These are phyloP conservation scores for Okamejei kenojei DNA, from an alignment of 2,797 vertebrate genomes.

Conservation along the genomic window DNA sequence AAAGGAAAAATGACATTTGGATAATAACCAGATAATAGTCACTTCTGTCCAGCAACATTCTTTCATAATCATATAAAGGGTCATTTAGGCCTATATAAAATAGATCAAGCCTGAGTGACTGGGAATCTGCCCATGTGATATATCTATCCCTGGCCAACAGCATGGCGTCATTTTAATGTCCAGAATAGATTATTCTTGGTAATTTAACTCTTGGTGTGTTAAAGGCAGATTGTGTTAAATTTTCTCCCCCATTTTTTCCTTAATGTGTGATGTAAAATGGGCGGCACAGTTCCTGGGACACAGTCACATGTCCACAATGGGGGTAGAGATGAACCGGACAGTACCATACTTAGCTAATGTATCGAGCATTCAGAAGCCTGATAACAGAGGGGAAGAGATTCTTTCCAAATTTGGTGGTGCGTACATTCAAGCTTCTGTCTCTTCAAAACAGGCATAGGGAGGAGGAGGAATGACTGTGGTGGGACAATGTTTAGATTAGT, in stretches of 20 bases:
- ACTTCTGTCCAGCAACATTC: neutral
- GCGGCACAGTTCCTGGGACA: too few relatives aligned
- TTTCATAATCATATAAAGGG: neutral
- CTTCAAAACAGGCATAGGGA: too few relatives aligned
- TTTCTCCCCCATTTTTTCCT: neutral
- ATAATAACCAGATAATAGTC: neutral
- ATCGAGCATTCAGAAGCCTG: too few relatives aligned
- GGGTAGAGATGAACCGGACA: too few relatives aligned
- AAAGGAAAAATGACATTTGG: neutral
- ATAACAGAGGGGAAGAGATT: too few relatives aligned
- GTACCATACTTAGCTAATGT: too few relatives aligned
- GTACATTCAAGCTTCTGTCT: too few relatives aligned
- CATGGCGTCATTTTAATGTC: slow-evolving; percentile 27
- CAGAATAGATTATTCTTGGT: neutral
- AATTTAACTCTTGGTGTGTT: slow-evolving; percentile 16
- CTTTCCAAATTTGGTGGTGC: too few relatives aligned
- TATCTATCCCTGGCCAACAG: neutral
- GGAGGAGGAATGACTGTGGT: too few relatives aligned
- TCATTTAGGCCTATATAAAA: slow-evolving; percentile 27
- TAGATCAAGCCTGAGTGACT: neutral
- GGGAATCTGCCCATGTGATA: neutral
- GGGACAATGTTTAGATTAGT: too few relatives aligned
- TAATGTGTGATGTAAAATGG: neutral
- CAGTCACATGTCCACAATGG: too few relatives aligned
- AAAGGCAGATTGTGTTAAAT: neutral